Evolutionary conservation across 2,113 vertebrate species (phyloP).

Genomic region (Gnathonemus echidnorhynchus): DNA sequence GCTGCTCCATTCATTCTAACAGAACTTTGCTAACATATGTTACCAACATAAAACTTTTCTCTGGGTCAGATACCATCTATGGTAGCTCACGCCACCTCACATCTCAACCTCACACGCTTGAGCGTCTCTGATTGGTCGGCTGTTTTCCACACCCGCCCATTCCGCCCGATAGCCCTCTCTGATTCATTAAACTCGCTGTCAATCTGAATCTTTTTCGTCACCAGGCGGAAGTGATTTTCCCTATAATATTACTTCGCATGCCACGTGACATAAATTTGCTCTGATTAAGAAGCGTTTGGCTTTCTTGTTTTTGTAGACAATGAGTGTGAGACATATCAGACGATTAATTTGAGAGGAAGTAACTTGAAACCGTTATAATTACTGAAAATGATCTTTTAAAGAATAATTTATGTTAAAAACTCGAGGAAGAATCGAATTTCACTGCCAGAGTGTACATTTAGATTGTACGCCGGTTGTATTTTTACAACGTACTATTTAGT

Average conservation of each 20-base stretch:
- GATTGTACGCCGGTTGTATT: neutral
- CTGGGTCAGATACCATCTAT: constrained; percentile 49
- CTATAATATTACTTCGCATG: neutral
- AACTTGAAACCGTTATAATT: neutral
- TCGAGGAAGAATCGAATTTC: neutral
- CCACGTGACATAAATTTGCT: constrained; percentile 8
- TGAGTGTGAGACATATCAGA: neutral
- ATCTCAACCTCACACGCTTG: constrained; percentile 8
- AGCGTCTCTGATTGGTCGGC: constrained; percentile 41
- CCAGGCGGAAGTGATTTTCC: constrained; percentile 15
- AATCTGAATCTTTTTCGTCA: constrained; percentile 26
- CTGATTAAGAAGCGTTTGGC: neutral
- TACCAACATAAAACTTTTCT: constrained; percentile 38
- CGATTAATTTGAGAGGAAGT: neutral
- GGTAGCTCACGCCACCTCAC: constrained; percentile 26
- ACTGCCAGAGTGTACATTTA: neutral
- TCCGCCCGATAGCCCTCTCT: neutral
- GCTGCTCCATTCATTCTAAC: constrained; percentile 74
- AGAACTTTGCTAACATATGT: constrained; percentile 38
- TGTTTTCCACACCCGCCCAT: neutral
- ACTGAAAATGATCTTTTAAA: neutral
- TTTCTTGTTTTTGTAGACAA: neutral
- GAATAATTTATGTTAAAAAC: neutral
- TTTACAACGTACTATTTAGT: neutral
- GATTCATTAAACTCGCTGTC: constrained; percentile 31